Conservation (phyloP, 2,888 invertebrate species). For the Brenthis ino region DNA sequence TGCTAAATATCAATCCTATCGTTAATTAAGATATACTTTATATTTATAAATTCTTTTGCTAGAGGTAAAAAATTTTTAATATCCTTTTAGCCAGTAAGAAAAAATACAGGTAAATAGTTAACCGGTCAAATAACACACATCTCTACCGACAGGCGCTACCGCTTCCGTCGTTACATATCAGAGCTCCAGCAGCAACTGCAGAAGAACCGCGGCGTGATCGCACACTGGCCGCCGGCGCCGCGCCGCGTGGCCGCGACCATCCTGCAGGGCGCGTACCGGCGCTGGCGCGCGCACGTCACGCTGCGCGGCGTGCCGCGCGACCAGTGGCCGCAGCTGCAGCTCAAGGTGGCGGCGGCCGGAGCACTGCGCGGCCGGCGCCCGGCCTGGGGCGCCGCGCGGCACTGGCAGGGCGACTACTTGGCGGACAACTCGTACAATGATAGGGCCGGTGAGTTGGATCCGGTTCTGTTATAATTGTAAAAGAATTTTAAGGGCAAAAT, state of each 20-base stretch:
- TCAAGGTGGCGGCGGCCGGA: conserved; percentile 72
- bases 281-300: conserved; percentile 94
- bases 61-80: too few relatives aligned
- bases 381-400: conserved; percentile 64
- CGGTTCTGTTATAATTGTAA: too few relatives aligned
- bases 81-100: too few relatives aligned
- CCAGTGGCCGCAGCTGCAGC: conserved; percentile 92
- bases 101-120: too few relatives aligned
- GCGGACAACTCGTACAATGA: conserved; percentile 60
- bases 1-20: background rate
- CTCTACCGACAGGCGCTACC: conserved; percentile 61
- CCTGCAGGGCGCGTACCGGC: conserved; percentile 84
- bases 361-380: conserved; percentile 58
- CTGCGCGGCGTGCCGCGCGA: conserved; percentile 89
- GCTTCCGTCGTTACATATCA: conserved; percentile 66
- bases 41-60: too few relatives aligned
- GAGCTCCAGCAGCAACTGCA: conserved; percentile 59
- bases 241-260: conserved; percentile 85
- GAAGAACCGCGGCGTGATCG: conserved; percentile 52
- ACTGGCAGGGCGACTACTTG: conserved; percentile 74
- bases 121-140: too few relatives aligned
- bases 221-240: conserved; percentile 90
- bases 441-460: conserved; percentile 53
- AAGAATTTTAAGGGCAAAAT: too few relatives aligned
- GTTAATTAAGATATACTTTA: background rate